phyloP scores from a whole-genome alignment of 2,113 vertebrate species.

The Fulmarus glacialis region DNA sequence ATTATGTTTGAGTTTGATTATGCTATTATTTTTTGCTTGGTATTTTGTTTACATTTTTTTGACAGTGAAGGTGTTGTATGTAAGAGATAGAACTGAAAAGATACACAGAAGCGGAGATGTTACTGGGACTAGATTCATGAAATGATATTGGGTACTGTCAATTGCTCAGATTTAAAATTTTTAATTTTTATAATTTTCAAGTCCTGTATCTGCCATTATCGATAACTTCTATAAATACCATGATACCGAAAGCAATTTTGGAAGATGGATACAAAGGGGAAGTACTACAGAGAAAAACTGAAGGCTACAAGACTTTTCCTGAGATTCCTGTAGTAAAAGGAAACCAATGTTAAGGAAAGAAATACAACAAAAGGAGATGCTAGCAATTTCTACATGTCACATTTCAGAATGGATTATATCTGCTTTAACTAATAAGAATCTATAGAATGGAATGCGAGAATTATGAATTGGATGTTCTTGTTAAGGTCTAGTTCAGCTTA shows the following conservation, averaged over 20 bases:
- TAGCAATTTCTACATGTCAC: conserved; percentile 4
- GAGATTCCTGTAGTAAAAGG: neutral
- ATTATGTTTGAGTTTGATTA: neutral
- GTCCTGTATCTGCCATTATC: neutral
- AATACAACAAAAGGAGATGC: neutral
- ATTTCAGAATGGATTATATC: conserved; percentile 60
- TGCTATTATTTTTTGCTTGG: neutral
- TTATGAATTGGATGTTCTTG: conserved; percentile 70
- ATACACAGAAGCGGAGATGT: neutral
- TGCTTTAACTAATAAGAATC: conserved; percentile 63
- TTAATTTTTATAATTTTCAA: neutral
- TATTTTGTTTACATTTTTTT: neutral
- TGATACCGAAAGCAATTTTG: neutral
- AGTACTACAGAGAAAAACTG: neutral
- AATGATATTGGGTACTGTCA: neutral
- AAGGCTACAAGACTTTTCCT: neutral
- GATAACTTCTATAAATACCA: neutral
- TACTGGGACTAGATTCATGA: neutral
- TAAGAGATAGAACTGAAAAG: neutral
- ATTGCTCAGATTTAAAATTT: neutral
- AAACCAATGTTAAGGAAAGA: neutral
- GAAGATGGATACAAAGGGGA: neutral
- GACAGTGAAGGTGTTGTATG: neutral
- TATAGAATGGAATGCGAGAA: conserved; percentile 36
- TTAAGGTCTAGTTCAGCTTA: conserved; percentile 78